These are phyloP conservation scores for Drosophila rhopaloa DNA, from an alignment of 1,140 invertebrate genomes.

Conservation along the genomic window DNA sequence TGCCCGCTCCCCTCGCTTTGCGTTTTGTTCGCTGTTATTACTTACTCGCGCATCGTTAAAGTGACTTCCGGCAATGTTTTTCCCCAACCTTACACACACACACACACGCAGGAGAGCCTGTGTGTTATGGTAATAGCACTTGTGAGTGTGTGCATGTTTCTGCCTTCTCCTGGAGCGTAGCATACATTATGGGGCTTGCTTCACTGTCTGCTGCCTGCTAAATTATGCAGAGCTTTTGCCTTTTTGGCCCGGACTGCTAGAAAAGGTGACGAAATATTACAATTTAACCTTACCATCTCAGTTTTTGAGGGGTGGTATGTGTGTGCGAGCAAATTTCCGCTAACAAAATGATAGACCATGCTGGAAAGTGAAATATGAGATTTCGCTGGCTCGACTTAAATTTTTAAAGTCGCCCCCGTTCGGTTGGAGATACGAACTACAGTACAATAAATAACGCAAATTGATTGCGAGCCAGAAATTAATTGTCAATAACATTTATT, in stretches of 20 bases:
- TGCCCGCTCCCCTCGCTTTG: constrained; percentile 13
- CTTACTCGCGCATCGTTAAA: constrained; percentile 83
- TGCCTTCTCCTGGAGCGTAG: constrained; percentile 34
- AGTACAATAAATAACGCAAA: constrained; percentile 46
- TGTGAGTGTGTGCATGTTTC: constrained; percentile 25
- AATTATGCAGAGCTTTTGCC: constrained; percentile 79
- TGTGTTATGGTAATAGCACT: constrained; percentile 67
- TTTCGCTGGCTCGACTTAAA: constrained; percentile 22
- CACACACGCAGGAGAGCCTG: constrained; percentile 12
- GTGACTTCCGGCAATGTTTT: constrained; percentile 73
- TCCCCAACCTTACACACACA: constrained; percentile 19
- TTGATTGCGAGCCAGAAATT: constrained; percentile 50
- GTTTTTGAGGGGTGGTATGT: not conserved
- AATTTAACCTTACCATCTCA: constrained; percentile 67
- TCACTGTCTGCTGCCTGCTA: constrained; percentile 68
- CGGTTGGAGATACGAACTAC: constrained; percentile 13
- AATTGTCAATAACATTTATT: constrained; percentile 50
- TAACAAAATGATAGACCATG: constrained; percentile 69
- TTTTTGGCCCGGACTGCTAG: constrained; percentile 38
- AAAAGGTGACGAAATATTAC: constrained; percentile 82
- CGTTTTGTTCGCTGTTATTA: constrained; percentile 69
- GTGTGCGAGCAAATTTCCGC: constrained; percentile 68
- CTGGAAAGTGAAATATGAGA: constrained; percentile 37
- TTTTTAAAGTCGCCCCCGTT: constrained; percentile 19
- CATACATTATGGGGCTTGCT: constrained; percentile 64